Conservation (phyloP, 2,797 vertebrate species). For the Pseudopleuronectes americanus region DNA sequence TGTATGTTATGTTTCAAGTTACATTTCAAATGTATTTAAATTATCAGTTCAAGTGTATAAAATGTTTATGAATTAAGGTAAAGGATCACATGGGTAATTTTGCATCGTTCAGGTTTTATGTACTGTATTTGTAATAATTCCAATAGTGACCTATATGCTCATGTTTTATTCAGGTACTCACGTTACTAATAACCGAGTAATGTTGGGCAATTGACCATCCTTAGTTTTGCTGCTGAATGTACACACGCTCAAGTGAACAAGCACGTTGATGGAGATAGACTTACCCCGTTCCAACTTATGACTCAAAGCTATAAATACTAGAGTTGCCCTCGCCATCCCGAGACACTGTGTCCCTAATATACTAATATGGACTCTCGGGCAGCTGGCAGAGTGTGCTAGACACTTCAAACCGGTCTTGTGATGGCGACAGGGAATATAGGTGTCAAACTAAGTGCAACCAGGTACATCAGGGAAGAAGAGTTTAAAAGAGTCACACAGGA, state of each 20-base stretch:
- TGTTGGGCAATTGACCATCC: constrained; percentile 25
- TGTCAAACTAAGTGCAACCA: constrained; percentile 49
- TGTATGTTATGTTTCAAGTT: no score
- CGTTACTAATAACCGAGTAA: constrained; percentile 2
- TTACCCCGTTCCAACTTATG: constrained; percentile 72
- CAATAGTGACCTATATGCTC: background rate
- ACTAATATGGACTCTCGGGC: constrained; percentile 76
- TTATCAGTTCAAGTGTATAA: background rate
- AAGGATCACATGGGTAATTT: background rate
- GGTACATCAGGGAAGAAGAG: constrained; percentile 28
- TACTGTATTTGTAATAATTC: background rate
- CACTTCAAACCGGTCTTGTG: constrained; percentile 64
- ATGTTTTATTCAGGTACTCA: no score
- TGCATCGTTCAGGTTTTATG: background rate
- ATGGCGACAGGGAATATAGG: constrained; percentile 46
- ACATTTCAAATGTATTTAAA: no score
- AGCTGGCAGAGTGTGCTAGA: constrained; percentile 50
- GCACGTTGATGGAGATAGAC: constrained; percentile 72
- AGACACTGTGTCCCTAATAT: constrained; percentile 71
- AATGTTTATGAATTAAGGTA: background rate
- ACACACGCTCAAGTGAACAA: constrained; percentile 63
- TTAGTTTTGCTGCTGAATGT: constrained; percentile 36
- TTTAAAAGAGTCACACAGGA: constrained; percentile 13
- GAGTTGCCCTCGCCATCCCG: constrained; percentile 54
- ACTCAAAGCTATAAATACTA: constrained; percentile 82